Percentiles rank a stretch among this genome's conserved stretches.
Evolutionary conservation across 2,888 invertebrate species (phyloP).

Genomic region (Melanostoma scalare): DNA sequence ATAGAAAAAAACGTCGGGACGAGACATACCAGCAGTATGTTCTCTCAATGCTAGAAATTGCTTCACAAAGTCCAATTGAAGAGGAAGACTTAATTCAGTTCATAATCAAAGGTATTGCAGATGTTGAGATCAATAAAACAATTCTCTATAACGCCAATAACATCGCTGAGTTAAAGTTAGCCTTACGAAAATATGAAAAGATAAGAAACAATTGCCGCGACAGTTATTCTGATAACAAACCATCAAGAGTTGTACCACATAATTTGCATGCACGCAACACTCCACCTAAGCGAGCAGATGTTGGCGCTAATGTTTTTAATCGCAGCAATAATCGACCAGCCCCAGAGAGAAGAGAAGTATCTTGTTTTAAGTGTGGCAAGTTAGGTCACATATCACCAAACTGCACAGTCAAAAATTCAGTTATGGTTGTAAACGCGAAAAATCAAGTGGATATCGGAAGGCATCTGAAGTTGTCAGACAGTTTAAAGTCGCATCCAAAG

Average conservation of each 20-base stretch:
- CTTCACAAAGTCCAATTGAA: constrained; percentile 17
- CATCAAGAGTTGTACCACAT: neutral
- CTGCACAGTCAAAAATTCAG: constrained; percentile 17
- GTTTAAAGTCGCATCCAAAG: too few relatives aligned
- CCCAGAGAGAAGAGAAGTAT: neutral
- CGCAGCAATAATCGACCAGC: neutral
- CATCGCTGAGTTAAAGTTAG: constrained; percentile 25
- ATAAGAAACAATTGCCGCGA: constrained; percentile 9
- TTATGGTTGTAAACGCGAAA: constrained; percentile 3
- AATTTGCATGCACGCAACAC: neutral
- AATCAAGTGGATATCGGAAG: neutral
- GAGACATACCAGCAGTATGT: constrained; percentile 40
- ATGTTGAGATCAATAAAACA: constrained; percentile 11
- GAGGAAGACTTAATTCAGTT: constrained; percentile 25
- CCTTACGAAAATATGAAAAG: constrained; percentile 15
- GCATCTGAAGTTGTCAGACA: neutral
- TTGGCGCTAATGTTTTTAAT: too few relatives aligned
- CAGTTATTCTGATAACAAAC: neutral
- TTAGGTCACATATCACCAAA: constrained; percentile 31
- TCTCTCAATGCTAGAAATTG: constrained; percentile 18
- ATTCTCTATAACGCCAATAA: constrained; percentile 28
- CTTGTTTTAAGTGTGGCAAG: constrained; percentile 44
- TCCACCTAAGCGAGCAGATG: constrained; percentile 5
- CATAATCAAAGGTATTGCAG: constrained; percentile 34
- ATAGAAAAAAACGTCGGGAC: constrained; percentile 21